These are phyloP conservation scores for Sarcophaga caerulescens DNA, from an alignment of 2,888 invertebrate genomes.

Conservation along the genomic window DNA sequence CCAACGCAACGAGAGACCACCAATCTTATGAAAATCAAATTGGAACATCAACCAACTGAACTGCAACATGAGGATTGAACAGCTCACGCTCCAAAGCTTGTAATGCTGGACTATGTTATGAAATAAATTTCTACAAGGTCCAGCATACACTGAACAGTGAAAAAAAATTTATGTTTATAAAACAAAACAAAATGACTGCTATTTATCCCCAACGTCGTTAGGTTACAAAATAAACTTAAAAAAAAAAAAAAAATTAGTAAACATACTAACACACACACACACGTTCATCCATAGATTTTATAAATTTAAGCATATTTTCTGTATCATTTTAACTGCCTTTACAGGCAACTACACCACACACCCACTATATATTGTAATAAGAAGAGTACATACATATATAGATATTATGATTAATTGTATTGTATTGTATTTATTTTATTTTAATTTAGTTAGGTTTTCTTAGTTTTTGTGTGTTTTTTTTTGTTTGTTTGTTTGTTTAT, in stretches of 20 bases:
- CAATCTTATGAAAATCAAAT: conserved; percentile 79
- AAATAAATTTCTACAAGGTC: background rate
- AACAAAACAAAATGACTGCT: conserved; percentile 74
- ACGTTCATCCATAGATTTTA: background rate
- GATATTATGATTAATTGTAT: no score
- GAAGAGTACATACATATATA: no score
- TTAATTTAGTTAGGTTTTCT: no score
- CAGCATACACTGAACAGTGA: background rate
- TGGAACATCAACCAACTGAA: conserved; percentile 78
- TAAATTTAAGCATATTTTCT: no score
- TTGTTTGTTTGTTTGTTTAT: no score
- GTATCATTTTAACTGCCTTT: no score
- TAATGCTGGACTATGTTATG: background rate
- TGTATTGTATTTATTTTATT: no score
- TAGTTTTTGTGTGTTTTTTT: no score
- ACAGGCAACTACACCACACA: no score
- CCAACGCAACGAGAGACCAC: conserved; percentile 75
- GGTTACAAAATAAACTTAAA: conserved; percentile 40
- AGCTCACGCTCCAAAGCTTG: background rate
- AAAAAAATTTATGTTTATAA: conserved; percentile 25
- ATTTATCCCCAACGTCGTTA: conserved; percentile 78
- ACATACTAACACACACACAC: background rate
- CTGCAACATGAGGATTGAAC: conserved; percentile 79
- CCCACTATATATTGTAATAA: no score
- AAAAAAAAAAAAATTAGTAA: no score